Percentiles rank a stretch among this genome's conserved stretches.
These are phyloP conservation scores for cattle (Bos taurus) DNA, from an alignment of 2,113 vertebrate genomes.

Conservation along the genomic window ARS-UCD2.0 NC_037340.1:73037001-73037500, in stretches of 20 bases:
- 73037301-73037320: background rate
- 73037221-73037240: accelerated
- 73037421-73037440: background rate
- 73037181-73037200: accelerated
- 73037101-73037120: background rate
- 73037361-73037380: background rate
- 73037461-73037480: background rate
- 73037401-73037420: background rate
- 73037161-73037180: accelerated
- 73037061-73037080: background rate
- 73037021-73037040: background rate
- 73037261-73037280: background rate
- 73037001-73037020: background rate
- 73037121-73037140: background rate
- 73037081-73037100: background rate
- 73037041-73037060: background rate
- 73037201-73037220: accelerated
- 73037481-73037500: background rate
- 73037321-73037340: background rate
- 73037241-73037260: accelerated
- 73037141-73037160: background rate
- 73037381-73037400: background rate
- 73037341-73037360: background rate
- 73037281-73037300: background rate
- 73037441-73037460: background rate